Evolutionary conservation across 2,113 vertebrate species (phyloP).

Genomic region (Antechinus stuartii): DNA sequence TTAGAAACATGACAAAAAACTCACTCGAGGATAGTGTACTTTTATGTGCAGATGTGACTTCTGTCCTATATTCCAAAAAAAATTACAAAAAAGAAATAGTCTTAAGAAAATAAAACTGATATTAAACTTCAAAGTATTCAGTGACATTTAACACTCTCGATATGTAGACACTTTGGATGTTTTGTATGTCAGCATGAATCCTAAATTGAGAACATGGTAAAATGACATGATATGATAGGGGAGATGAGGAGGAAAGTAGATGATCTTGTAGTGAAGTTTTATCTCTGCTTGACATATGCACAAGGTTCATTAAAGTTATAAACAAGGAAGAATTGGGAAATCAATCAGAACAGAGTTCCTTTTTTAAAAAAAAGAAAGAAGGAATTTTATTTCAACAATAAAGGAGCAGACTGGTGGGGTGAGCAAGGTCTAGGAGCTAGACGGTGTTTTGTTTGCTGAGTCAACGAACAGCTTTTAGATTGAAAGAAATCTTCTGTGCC

Average conservation of each 20-base stretch:
- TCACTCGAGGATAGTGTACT: background rate
- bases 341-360: slow-evolving; percentile 56
- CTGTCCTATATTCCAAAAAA: background rate
- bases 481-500: slow-evolving; percentile 63
- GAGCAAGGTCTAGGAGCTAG: slow-evolving; percentile 71
- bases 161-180: background rate
- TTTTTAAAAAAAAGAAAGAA: background rate
- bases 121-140: slow-evolving; percentile 1
- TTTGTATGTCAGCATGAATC: slow-evolving; percentile 43
- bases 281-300: background rate
- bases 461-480: slow-evolving; percentile 60
- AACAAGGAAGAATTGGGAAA: slow-evolving; percentile 23
- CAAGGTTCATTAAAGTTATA: slow-evolving; percentile 52
- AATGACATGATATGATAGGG: slow-evolving; percentile 24
- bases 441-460: slow-evolving; percentile 52
- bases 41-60: background rate
- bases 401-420: slow-evolving; percentile 72
- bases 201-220: slow-evolving; percentile 52
- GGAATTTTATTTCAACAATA: slow-evolving; percentile 34
- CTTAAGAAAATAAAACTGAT: slow-evolving; percentile 3
- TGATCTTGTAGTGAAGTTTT: background rate
- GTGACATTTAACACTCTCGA: slow-evolving; percentile 2
- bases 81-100: background rate
- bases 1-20: background rate
- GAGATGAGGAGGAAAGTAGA: slow-evolving; percentile 46